Evolutionary conservation across 2,113 vertebrate species (phyloP).

Genomic region (Microcebus jonahi): DNA sequence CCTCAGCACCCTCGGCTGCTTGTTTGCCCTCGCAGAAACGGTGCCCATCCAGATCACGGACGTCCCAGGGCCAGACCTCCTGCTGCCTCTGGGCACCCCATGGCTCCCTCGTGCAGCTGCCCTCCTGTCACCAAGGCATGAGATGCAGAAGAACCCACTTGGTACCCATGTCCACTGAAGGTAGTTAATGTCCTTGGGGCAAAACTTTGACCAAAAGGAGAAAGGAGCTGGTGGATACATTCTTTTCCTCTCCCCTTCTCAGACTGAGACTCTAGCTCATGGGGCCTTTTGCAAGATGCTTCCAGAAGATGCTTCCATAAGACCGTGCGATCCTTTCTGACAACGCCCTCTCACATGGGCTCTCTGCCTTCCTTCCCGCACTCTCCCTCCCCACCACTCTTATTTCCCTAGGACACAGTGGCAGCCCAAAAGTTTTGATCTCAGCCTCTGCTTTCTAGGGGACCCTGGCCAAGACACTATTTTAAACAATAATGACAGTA

Average conservation of each 20-base stretch:
- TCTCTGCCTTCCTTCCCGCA: too few species aligned
- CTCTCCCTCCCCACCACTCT: not conserved
- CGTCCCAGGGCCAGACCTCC: too few species aligned
- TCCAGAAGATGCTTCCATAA: too few species aligned
- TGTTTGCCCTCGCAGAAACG: not conserved
- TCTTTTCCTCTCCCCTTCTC: not conserved
- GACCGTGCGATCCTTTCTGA: not conserved
- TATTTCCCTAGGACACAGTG: not conserved
- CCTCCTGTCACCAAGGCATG: not conserved
- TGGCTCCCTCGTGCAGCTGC: not conserved
- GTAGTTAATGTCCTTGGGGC: not conserved
- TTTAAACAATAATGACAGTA: not conserved
- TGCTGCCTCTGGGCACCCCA: not conserved
- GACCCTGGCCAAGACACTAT: not conserved
- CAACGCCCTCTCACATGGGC: too few species aligned
- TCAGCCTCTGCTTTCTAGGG: not conserved
- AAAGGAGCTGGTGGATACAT: not conserved
- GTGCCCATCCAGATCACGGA: not conserved
- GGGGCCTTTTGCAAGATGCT: not conserved
- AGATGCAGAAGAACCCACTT: not conserved
- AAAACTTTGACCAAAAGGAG: not conserved
- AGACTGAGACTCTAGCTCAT: not conserved
- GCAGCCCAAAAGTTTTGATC: not conserved
- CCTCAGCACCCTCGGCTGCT: not conserved
- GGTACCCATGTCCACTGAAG: not conserved